Evolutionary conservation across 1,140 invertebrate species (phyloP).

Genomic region (Drosophila arizonae): DNA sequence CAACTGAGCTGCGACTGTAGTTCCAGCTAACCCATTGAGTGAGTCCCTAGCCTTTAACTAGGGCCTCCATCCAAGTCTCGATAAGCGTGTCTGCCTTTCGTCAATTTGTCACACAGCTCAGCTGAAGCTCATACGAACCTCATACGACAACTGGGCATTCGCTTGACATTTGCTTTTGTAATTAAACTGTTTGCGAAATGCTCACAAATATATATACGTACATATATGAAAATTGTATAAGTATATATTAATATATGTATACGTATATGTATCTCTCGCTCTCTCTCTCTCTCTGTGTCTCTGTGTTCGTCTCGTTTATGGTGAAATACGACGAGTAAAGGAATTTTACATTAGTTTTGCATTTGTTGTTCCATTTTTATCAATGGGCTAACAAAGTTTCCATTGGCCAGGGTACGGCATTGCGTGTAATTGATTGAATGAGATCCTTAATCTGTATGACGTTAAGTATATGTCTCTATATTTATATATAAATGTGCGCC

Average conservation of each 20-base stretch:
- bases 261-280: neutral
- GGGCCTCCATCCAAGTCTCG: constrained; percentile 28
- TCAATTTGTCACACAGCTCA: constrained; percentile 51
- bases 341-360: constrained; percentile 13
- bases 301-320: constrained; percentile 21
- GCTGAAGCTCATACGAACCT: constrained; percentile 4
- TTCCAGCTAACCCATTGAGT: constrained; percentile 16
- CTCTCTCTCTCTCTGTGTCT: constrained; percentile 1
- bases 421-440: neutral
- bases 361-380: neutral
- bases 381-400: constrained; percentile 11
- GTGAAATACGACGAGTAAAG: constrained; percentile 40
- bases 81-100: constrained; percentile 72
- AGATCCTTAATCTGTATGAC: neutral
- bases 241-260: neutral
- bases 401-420: neutral
- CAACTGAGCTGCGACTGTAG: constrained; percentile 35
- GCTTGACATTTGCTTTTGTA: constrained; percentile 36
- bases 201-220: constrained; percentile 1
- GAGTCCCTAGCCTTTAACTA: neutral
- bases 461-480: neutral
- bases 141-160: constrained; percentile 6
- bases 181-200: constrained; percentile 46
- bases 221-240: constrained; percentile 11
- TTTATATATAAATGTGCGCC: neutral